These are phyloP conservation scores for Orientallactaga sibirica DNA, from an alignment of 2,797 vertebrate genomes.

Conservation along the genomic window DNA sequence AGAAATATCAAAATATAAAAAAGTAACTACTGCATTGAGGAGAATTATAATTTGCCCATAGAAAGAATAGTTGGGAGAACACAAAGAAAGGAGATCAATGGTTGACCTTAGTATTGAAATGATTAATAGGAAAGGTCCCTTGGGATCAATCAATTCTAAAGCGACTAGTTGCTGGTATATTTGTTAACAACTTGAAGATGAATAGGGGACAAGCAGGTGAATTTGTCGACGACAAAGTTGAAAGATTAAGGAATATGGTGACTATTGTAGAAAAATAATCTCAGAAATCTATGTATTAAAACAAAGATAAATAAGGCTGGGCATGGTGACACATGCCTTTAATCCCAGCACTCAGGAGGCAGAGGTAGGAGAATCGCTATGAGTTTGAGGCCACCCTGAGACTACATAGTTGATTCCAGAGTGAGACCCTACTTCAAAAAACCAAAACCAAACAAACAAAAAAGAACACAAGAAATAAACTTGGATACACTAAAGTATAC, in stretches of 20 bases:
- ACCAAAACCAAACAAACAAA: no score
- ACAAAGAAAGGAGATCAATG: constrained; percentile 8
- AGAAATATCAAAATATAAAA: constrained; percentile 32
- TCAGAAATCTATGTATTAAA: neutral
- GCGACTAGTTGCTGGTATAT: neutral
- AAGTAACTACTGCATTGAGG: neutral
- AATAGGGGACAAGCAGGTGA: constrained; percentile 38
- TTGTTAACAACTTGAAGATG: constrained; percentile 73
- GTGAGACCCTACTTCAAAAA: no score
- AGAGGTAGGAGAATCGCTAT: no score
- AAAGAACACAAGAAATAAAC: neutral
- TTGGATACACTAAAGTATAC: neutral
- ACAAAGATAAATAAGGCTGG: neutral
- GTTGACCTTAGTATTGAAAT: constrained; percentile 18
- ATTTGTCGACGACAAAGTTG: constrained; percentile 52
- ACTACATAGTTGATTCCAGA: no score
- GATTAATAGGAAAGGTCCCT: constrained; percentile 66
- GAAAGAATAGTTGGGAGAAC: neutral
- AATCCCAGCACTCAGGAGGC: no score
- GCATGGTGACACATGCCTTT: no score
- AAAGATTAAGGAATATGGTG: constrained; percentile 64
- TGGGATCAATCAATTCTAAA: constrained; percentile 75
- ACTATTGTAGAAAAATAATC: neutral
- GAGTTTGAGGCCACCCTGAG: no score
- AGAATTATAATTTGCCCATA: constrained; percentile 30